Evolutionary conservation across 1,140 invertebrate genomes (phyloP).

Genomic region (Psix sp.): DNA sequence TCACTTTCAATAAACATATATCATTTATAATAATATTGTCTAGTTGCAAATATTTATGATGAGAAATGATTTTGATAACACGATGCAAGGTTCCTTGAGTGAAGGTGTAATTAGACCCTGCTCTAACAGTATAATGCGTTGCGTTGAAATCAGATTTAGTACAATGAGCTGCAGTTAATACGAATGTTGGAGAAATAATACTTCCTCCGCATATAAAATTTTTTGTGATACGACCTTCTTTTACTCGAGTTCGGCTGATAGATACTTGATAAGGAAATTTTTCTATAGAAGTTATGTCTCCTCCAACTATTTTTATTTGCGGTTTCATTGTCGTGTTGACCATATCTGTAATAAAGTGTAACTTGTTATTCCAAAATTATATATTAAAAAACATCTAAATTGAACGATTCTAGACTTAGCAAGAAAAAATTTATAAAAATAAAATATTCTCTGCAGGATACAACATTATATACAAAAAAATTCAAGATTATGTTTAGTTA

Average conservation of each 20-base stretch:
- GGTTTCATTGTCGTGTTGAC: too few species aligned
- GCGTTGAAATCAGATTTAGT: not conserved
- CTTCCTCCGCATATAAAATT: conserved; percentile 15
- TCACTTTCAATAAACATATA: not conserved
- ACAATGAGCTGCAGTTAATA: conserved; percentile 12
- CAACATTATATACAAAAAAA: too few species aligned
- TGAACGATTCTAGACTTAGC: too few species aligned
- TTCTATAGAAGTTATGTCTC: not conserved
- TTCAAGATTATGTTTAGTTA: too few species aligned
- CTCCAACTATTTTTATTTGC: not conserved
- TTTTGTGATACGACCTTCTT: too few species aligned
- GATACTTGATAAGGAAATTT: conserved; percentile 6
- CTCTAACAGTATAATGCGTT: not conserved
- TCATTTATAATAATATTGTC: not conserved
- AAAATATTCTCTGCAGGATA: too few species aligned
- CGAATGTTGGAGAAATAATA: not conserved
- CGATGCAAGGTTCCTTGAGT: not conserved
- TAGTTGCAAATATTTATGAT: not conserved
- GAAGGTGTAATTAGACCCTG: not conserved
- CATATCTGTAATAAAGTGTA: too few species aligned
- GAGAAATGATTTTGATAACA: not conserved
- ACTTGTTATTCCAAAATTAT: too few species aligned
- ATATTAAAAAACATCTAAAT: too few species aligned
- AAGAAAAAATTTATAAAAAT: too few species aligned
- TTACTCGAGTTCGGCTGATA: not conserved